Percentiles rank a stretch among this genome's conserved stretches.
These are phyloP conservation scores for Aphelocoma coerulescens DNA, from an alignment of 2,113 vertebrate genomes.

Conservation along the genomic window DNA sequence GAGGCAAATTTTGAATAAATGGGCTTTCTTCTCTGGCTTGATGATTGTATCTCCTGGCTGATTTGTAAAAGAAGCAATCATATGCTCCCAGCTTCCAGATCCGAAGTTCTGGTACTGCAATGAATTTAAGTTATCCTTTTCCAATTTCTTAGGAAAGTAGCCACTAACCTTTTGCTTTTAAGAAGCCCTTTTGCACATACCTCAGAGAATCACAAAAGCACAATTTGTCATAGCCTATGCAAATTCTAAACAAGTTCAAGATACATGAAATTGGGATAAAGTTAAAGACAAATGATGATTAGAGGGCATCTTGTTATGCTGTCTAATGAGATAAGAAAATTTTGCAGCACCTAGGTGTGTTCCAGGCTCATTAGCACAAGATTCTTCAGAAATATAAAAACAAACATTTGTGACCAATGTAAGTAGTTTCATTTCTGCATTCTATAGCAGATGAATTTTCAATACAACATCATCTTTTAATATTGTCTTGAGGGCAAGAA, in stretches of 20 bases:
- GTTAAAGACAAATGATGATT: neutral
- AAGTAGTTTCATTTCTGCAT: conserved; percentile 34
- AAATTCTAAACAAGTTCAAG: neutral
- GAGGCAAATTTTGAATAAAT: neutral
- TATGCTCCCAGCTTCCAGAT: neutral
- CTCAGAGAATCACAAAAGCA: neutral
- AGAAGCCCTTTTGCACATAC: neutral
- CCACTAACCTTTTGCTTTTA: neutral
- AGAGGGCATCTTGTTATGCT: neutral
- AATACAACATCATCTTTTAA: neutral
- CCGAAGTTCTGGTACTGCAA: neutral
- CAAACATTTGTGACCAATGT: neutral
- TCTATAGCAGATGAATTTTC: neutral
- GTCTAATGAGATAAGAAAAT: neutral
- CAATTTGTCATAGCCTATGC: neutral
- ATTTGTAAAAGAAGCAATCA: neutral
- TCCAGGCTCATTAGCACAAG: conserved; percentile 12
- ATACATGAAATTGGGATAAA: neutral
- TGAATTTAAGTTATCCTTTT: neutral
- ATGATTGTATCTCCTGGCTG: neutral
- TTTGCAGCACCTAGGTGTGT: neutral
- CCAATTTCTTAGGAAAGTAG: neutral
- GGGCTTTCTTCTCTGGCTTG: neutral
- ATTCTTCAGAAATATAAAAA: conserved; percentile 54
- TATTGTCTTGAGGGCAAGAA: neutral